phyloP scores from a whole-genome alignment of 2,888 invertebrate species.

The Blastobasis adustella region DNA sequence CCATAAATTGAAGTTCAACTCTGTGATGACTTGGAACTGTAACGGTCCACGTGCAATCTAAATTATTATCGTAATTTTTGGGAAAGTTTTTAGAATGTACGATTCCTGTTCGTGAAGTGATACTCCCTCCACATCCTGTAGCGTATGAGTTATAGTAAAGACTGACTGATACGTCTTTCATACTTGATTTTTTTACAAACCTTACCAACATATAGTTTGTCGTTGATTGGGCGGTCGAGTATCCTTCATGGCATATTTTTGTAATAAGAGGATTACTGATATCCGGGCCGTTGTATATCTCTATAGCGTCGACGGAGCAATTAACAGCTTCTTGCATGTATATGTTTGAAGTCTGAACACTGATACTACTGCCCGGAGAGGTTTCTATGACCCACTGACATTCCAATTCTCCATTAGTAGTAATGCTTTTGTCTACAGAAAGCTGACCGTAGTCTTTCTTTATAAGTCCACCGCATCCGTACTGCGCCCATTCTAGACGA shows the following conservation, averaged over 20 bases:
- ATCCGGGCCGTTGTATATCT: constrained; percentile 80
- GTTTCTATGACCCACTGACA: constrained; percentile 88
- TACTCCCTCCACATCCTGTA: constrained; percentile 84
- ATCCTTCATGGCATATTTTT: constrained; percentile 75
- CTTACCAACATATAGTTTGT: constrained; percentile 81
- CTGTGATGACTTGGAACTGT: constrained; percentile 79
- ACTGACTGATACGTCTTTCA: constrained; percentile 78
- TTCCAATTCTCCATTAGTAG: constrained; percentile 70
- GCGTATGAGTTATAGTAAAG: constrained; percentile 41
- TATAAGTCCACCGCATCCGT: constrained; percentile 84
- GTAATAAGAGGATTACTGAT: constrained; percentile 70
- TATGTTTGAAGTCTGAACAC: constrained; percentile 77
- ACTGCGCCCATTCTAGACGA: constrained; percentile 85
- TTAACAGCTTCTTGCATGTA: constrained; percentile 72
- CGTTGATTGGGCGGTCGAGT: constrained; percentile 71
- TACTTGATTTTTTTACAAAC: constrained; percentile 75
- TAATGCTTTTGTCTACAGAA: constrained; percentile 77
- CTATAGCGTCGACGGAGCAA: constrained; percentile 78
- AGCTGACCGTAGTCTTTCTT: constrained; percentile 72
- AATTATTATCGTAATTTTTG: constrained; percentile 80
- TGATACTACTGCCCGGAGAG: constrained; percentile 77
- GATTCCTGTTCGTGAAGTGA: constrained; percentile 75
- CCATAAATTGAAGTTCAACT: constrained; percentile 80
- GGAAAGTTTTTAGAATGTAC: constrained; percentile 91
- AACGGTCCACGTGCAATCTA: constrained; percentile 87